Evolutionary conservation across 2,113 vertebrate species (phyloP).

Genomic region (Lanius collurio): DNA sequence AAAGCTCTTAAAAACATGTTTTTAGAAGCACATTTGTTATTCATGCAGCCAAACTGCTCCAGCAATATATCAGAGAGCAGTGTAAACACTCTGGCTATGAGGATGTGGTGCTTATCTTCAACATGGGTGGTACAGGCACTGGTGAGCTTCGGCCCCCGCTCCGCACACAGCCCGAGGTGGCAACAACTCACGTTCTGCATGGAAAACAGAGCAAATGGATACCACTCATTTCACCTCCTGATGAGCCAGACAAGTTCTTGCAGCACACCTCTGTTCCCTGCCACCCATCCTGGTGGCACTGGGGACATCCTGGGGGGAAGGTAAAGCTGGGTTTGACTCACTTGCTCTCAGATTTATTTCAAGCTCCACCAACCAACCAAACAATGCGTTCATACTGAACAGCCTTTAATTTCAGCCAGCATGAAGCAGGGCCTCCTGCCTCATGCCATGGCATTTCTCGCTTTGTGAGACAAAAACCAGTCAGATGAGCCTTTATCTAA

Average conservation of each 20-base stretch:
- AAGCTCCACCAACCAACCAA: not conserved
- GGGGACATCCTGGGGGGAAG: not conserved
- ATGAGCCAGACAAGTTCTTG: not conserved
- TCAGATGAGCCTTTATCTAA: not conserved
- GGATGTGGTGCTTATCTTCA: not conserved
- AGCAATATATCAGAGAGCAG: not conserved
- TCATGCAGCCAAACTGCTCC: not conserved
- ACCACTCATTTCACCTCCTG: not conserved
- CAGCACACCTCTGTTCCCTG: not conserved
- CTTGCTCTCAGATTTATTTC: not conserved
- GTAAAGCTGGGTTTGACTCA: not conserved
- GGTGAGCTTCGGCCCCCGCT: not conserved
- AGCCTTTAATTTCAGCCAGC: not conserved
- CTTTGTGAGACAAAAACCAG: not conserved
- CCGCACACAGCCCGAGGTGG: not conserved
- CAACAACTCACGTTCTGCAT: accelerated
- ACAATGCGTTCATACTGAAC: accelerated
- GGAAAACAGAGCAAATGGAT: not conserved
- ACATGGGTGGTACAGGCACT: not conserved
- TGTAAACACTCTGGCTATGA: not conserved
- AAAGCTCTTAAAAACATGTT: not conserved
- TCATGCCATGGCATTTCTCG: not conserved
- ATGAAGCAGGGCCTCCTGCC: not conserved
- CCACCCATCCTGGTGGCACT: not conserved
- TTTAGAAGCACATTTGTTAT: conserved; percentile 28